phyloP scores from a whole-genome alignment of 1,140 invertebrate genomes.

The Polypedilum pembai region DNA sequence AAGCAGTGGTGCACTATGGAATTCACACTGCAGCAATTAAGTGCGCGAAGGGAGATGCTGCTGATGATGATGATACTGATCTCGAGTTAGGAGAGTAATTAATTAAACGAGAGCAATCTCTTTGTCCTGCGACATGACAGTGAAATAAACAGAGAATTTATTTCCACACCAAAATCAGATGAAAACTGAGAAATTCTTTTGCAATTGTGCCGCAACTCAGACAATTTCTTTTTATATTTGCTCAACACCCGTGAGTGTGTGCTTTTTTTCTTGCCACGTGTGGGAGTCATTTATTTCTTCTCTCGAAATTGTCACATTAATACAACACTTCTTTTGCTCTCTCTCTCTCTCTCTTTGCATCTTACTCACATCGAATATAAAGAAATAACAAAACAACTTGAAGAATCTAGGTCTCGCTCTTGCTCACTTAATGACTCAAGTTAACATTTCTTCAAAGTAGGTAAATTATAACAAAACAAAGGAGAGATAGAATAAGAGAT shows the following conservation, averaged over 20 bases:
- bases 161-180: not conserved
- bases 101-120: not conserved
- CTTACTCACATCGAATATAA: too few relatives aligned
- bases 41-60: not conserved
- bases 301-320: slow-evolving; percentile 24
- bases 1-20: not conserved
- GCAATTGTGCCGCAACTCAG: not conserved
- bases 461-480: too few relatives aligned
- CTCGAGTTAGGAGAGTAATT: slow-evolving; percentile 3
- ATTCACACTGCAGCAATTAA: not conserved
- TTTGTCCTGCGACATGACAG: not conserved
- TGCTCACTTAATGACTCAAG: too few relatives aligned
- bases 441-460: too few relatives aligned
- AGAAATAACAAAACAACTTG: too few relatives aligned
- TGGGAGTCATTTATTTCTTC: slow-evolving; percentile 24
- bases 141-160: slow-evolving; percentile 14
- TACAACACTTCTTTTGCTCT: not conserved
- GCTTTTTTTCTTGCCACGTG: not conserved
- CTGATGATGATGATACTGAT: not conserved
- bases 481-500: too few relatives aligned
- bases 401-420: too few relatives aligned
- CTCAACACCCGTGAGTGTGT: not conserved
- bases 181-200: slow-evolving; percentile 18
- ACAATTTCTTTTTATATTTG: not conserved
- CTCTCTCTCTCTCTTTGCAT: not conserved